Evolutionary conservation across 2,113 vertebrate species (phyloP).

Genomic region (Aspiorhynchus laticeps): DNA sequence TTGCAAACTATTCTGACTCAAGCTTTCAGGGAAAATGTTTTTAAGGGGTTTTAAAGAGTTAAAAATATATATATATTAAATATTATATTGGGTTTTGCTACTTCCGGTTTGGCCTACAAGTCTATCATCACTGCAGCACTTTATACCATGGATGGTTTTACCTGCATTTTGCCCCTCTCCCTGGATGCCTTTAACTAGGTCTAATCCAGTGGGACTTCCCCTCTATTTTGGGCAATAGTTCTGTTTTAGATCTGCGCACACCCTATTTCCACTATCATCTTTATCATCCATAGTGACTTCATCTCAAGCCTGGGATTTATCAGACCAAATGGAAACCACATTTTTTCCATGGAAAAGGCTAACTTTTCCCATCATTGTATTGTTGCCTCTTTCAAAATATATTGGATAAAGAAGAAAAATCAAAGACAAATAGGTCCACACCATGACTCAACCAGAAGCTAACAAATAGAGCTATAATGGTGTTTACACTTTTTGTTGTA

Average conservation of each 20-base stretch:
- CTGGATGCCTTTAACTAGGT: constrained; percentile 51
- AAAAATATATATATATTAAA: not conserved
- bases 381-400: not conserved
- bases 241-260: constrained; percentile 42
- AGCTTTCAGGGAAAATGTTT: not conserved
- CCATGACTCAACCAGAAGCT: not conserved
- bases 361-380: constrained; percentile 8
- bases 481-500: constrained; percentile 1
- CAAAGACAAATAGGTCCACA: not conserved
- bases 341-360: not conserved
- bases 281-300: not conserved
- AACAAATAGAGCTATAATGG: not conserved
- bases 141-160: not conserved
- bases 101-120: not conserved
- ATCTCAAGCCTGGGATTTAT: constrained; percentile 6
- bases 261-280: constrained; percentile 40
- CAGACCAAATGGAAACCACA: constrained; percentile 11
- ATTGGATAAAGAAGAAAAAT: constrained; percentile 1
- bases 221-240: constrained; percentile 41
- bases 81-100: not conserved
- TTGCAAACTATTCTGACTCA: not conserved
- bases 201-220: constrained; percentile 45
- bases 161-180: constrained; percentile 28
- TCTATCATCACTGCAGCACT: not conserved
- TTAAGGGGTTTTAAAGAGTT: not conserved